Base-by-base conservation (phyloP, 2,888 invertebrate genomes). In the Rhamphomyia laevipes region DNA sequence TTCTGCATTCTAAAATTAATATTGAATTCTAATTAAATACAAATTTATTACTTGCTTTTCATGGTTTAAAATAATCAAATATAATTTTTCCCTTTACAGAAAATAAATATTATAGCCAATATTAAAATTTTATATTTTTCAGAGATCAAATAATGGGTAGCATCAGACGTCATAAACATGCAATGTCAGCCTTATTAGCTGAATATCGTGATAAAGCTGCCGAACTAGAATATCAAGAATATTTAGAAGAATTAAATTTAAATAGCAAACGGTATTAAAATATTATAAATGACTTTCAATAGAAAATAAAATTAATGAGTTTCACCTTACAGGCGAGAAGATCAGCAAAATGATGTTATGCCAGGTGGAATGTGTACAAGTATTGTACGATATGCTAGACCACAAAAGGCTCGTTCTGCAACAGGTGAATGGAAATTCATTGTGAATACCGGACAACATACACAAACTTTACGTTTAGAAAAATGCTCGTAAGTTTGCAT, bases 401-500 rank as follows among this genome's bases (percentile, higher is more conserved):
- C 88, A 0, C 87, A 87, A 64, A 76, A 86, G 51, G 89, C 87
- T 0, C 74, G 85, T 46, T 85, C 86, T 1, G 84, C 85, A 1
- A 81, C 82, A 2, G 88, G 88, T 0, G 78, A 82, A 56, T 89
- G 89, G 88, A 88, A 88, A 62, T 88, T 82, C 62, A 85, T 89
- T 56, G 87, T 89, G 43, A 89, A 89, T 59, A 86, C 87, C 0
- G 86, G 84, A 0, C 85, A 86, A 54, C 86, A 88, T 60, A 86
- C 86, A 9, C 89, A 89, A 70, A 89, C 88, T 0, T 64, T 89
- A 45, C 71, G 89, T 10, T 71, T 89, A 50, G 89, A 89, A 64
- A 86, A 87, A 63, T 89, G 89, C 73, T 65, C 60, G 67, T 66
- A 53, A 73, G 83, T 83, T 46, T 33, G 37, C 27, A 21, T 27